A percentile compares a stretch with the other conserved stretches of the same genome.
These are phyloP conservation scores for Tipula confusa DNA, from an alignment of 2,888 invertebrate species.

Conservation along the genomic window DNA sequence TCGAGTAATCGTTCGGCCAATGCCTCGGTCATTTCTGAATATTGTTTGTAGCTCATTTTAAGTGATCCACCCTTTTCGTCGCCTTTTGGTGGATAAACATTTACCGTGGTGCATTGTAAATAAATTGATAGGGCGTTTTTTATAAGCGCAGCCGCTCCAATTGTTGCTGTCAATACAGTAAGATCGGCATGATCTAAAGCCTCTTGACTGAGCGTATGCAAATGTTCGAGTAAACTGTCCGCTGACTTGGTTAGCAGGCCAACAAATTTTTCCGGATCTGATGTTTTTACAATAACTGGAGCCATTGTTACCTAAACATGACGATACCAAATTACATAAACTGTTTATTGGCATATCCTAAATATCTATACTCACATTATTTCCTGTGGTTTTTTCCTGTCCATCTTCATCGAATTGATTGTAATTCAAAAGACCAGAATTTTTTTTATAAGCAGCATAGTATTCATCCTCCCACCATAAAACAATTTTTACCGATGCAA, in stretches of 20 bases:
- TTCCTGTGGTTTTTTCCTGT: conserved; percentile 34
- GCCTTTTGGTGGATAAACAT: conserved; percentile 47
- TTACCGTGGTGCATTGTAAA: conserved; percentile 53
- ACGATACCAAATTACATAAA: neutral
- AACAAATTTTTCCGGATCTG: conserved; percentile 73
- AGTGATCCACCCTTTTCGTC: conserved; percentile 49
- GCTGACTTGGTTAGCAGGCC: conserved; percentile 65
- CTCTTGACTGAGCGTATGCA: conserved; percentile 75
- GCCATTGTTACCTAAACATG: conserved; percentile 38
- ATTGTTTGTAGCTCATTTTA: conserved; percentile 63
- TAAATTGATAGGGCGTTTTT: conserved; percentile 77
- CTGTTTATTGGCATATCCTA: neutral
- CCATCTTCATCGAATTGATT: conserved; percentile 49
- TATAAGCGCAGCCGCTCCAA: conserved; percentile 73
- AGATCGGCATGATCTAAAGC: conserved; percentile 80
- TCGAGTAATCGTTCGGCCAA: conserved; percentile 76
- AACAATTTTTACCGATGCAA: conserved; percentile 77
- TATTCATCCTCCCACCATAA: conserved; percentile 86
- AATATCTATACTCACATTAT: neutral
- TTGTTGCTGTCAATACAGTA: conserved; percentile 72
- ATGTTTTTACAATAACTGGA: conserved; percentile 65
- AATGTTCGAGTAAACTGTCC: conserved; percentile 68
- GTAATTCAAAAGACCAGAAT: conserved; percentile 54
- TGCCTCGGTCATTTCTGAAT: conserved; percentile 78
- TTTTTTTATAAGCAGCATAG: conserved; percentile 66